Evolutionary conservation across 1,140 invertebrate species (phyloP).

Genomic region (Drosophila virilis): DNA sequence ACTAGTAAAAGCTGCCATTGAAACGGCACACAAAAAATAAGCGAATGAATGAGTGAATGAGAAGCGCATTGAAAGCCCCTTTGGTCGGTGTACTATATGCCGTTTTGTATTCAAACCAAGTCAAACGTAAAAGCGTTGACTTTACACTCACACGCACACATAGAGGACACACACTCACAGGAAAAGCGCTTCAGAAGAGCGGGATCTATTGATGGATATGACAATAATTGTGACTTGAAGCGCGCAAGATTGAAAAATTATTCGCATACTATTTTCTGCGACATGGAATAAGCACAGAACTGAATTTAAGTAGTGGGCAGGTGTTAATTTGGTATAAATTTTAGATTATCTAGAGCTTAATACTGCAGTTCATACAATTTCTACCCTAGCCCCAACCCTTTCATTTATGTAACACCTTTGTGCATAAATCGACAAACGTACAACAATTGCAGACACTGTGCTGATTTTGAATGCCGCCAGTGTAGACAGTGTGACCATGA

Average conservation of each 20-base stretch:
- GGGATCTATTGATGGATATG: conserved; percentile 16
- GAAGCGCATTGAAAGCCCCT: conserved; percentile 11
- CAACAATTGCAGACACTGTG: background rate
- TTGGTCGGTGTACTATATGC: background rate
- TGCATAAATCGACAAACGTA: background rate
- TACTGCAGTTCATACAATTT: background rate
- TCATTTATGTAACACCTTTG: background rate
- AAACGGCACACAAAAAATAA: conserved; percentile 33
- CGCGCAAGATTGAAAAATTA: conserved; percentile 31
- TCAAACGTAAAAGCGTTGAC: conserved; percentile 76
- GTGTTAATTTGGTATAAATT: conserved; percentile 38
- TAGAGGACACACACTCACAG: conserved; percentile 27
- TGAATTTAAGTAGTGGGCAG: conserved; percentile 1
- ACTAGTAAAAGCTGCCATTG: conserved; percentile 14
- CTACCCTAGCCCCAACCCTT: background rate
- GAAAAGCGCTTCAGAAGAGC: conserved; percentile 11
- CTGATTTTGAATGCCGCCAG: conserved; percentile 46
- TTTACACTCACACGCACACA: conserved; percentile 50
- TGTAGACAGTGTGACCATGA: conserved; percentile 54
- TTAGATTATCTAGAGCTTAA: too few species aligned
- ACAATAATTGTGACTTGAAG: background rate
- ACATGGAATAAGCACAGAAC: background rate
- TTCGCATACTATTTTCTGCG: conserved; percentile 22
- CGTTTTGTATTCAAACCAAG: conserved; percentile 47
- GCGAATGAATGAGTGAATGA: conserved; percentile 49